A percentile compares a stretch with the other conserved stretches of the same genome.
Conservation (phyloP, 2,888 invertebrate genomes). For the Ischnus inquisitorius region DNA sequence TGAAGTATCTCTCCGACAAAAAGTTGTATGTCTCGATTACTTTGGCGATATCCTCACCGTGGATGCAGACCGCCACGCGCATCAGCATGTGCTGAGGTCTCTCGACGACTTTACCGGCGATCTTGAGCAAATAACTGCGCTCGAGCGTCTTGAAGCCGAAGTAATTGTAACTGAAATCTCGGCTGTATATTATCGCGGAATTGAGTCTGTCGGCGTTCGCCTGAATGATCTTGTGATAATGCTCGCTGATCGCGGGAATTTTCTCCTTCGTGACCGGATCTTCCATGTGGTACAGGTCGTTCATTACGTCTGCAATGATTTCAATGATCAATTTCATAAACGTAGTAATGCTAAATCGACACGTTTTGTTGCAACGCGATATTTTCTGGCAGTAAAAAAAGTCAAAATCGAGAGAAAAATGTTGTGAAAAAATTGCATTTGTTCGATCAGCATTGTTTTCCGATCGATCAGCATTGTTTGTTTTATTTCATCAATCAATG, state of each 20-base stretch:
- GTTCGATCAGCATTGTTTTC: no score
- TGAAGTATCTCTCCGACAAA: constrained; percentile 97
- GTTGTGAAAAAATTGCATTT: no score
- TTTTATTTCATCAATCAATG: no score
- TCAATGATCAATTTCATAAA: background rate
- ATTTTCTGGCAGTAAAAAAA: no score
- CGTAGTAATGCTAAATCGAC: constrained; percentile 13
- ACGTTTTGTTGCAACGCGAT: no score
- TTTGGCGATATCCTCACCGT: constrained; percentile 95
- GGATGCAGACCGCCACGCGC: constrained; percentile 98
- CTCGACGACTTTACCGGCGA: constrained; percentile 96
- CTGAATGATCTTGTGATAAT: constrained; percentile 92
- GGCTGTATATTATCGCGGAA: constrained; percentile 98
- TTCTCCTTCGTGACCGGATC: constrained; percentile 91
- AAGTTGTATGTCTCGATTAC: constrained; percentile 98
- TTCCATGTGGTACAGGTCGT: constrained; percentile 92
- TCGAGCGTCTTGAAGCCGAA: constrained; percentile 99
- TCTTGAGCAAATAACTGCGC: constrained; percentile 96
- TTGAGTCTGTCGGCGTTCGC: constrained; percentile 96
- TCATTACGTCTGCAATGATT: constrained; percentile 93
- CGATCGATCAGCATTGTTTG: no score
- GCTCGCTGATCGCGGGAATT: constrained; percentile 95
- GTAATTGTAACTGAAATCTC: constrained; percentile 98
- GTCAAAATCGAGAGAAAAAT: no score
- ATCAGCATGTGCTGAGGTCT: constrained; percentile 99